Evolutionary conservation across 2,888 invertebrate species (phyloP).

Genomic region (Dicranocentrus wangi): DNA sequence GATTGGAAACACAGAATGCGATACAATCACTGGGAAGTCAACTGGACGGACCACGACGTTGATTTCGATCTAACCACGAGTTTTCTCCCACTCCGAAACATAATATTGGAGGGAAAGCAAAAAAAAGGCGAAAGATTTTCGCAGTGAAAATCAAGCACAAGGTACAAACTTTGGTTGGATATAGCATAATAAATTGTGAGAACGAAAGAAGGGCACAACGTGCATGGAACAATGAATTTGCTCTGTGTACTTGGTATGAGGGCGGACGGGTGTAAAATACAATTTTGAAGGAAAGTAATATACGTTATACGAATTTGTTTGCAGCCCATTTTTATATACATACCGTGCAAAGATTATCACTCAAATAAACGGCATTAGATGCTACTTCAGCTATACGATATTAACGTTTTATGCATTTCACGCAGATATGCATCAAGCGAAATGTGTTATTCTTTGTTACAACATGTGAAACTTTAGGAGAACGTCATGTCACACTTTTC

Average conservation of each 20-base stretch:
- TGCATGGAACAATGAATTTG: constrained; percentile 32
- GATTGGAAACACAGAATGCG: constrained; percentile 12
- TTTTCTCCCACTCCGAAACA: neutral
- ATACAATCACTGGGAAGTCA: constrained; percentile 15
- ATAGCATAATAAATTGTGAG: constrained; percentile 44
- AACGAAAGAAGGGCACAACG: constrained; percentile 42
- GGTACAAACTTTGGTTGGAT: constrained; percentile 23
- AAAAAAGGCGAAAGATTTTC: constrained; percentile 5
- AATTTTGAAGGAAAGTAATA: neutral
- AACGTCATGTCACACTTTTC: constrained; percentile 18
- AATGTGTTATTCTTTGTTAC: neutral
- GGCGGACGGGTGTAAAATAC: neutral
- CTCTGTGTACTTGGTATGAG: constrained; percentile 10
- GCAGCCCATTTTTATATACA: too few relatives aligned
- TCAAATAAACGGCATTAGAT: too few relatives aligned
- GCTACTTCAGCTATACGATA: too few relatives aligned
- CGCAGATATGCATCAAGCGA: neutral
- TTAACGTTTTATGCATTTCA: neutral
- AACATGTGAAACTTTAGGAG: constrained; percentile 11
- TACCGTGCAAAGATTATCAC: too few relatives aligned
- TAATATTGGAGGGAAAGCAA: constrained; percentile 22
- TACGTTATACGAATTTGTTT: neutral
- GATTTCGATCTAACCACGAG: constrained; percentile 1
- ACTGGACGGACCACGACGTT: neutral
- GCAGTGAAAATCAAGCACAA: constrained; percentile 36